phyloP scores from a whole-genome alignment of 2,113 vertebrate genomes.

The Mustela nigripes region DNA sequence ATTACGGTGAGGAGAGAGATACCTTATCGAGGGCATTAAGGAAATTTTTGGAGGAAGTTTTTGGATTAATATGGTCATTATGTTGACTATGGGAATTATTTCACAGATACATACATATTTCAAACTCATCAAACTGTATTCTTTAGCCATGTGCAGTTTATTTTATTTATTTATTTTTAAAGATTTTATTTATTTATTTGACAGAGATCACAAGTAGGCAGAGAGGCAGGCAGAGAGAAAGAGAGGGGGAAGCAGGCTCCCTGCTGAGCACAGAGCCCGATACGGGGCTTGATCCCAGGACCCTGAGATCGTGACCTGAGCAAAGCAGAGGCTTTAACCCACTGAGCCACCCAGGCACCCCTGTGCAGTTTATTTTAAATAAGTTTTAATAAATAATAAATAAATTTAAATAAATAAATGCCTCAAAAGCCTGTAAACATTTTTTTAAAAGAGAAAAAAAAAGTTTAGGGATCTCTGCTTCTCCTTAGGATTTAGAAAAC shows the following conservation, averaged over 20 bases:
- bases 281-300: too few species aligned
- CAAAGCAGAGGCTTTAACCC: too few species aligned
- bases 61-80: background rate
- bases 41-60: background rate
- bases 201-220: too few species aligned
- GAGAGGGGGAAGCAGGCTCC: too few species aligned
- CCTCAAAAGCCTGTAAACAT: background rate
- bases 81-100: background rate
- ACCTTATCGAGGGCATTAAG: background rate
- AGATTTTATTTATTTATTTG: too few species aligned
- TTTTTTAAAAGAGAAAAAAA: background rate
- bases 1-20: background rate
- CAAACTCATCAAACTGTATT: background rate
- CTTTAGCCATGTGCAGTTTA: background rate
- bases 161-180: background rate
- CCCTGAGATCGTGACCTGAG: too few species aligned
- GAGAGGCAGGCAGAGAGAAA: too few species aligned
- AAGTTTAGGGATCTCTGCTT: background rate
- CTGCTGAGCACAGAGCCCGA: too few species aligned
- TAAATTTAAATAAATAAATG: too few species aligned
- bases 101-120: background rate
- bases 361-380: background rate
- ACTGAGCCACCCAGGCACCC: too few species aligned
- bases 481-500: background rate
- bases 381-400: background rate